Conservation (phyloP, 2,888 invertebrate genomes). For the Phoenoteleia sp. region DNA sequence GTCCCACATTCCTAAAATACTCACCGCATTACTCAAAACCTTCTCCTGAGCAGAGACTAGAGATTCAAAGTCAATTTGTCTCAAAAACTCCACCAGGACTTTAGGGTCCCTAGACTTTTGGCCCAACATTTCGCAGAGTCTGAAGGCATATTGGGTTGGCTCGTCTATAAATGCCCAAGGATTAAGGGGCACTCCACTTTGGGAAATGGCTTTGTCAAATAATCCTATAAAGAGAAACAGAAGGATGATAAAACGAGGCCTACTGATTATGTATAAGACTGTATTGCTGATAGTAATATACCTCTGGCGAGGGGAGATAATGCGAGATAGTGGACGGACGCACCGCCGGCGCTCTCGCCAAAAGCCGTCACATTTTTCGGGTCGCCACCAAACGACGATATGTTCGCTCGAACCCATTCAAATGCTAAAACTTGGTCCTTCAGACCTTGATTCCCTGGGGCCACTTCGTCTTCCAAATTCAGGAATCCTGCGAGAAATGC, state of each 20-base stretch:
- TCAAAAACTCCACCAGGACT: slow-evolving; percentile 78
- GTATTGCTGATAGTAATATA: slow-evolving; percentile 27
- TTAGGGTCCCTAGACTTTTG: slow-evolving; percentile 75
- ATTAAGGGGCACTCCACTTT: slow-evolving; percentile 79
- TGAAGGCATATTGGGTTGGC: slow-evolving; percentile 68
- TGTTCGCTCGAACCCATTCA: slow-evolving; percentile 76
- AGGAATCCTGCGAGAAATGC: slow-evolving; percentile 66
- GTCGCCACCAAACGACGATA: slow-evolving; percentile 77
- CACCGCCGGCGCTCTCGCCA: slow-evolving; percentile 78
- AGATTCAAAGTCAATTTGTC: slow-evolving; percentile 73
- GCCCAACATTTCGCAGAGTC: slow-evolving; percentile 76
- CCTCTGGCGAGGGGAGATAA: slow-evolving; percentile 73
- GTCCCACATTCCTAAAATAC: no score
- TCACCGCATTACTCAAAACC: no score
- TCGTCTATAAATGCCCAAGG: slow-evolving; percentile 76
- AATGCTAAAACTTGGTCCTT: slow-evolving; percentile 79
- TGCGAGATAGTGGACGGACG: slow-evolving; percentile 73
- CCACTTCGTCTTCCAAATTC: slow-evolving; percentile 72
- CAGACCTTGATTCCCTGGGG: slow-evolving; percentile 78
- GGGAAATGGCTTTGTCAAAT: slow-evolving; percentile 82
- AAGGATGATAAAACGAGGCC: neutral
- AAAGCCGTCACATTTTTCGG: slow-evolving; percentile 78
- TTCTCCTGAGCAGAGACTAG: slow-evolving; percentile 73
- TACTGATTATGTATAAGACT: slow-evolving; percentile 3
- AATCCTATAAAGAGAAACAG: slow-evolving; percentile 76